These are phyloP conservation scores for Torymus tubicola DNA, from an alignment of 2,888 invertebrate species.

Conservation along the genomic window DNA sequence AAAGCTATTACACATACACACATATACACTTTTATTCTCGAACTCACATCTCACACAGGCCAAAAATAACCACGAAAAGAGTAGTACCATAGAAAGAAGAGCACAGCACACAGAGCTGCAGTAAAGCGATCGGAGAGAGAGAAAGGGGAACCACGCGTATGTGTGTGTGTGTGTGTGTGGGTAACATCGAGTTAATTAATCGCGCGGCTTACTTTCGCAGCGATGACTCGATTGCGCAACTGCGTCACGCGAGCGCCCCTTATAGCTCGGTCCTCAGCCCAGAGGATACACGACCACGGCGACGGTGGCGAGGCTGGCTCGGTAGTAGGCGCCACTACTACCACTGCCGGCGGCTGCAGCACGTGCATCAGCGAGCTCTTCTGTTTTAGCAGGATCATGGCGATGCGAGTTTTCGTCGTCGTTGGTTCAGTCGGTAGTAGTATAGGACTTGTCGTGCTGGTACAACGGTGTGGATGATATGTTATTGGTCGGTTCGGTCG, in stretches of 20 bases:
- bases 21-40: too few relatives aligned
- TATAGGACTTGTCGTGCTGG: too few relatives aligned
- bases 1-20: too few relatives aligned
- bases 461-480: too few relatives aligned
- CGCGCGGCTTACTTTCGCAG: slow-evolving; percentile 63
- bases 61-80: too few relatives aligned
- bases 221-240: slow-evolving; percentile 63
- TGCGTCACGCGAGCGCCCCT: slow-evolving; percentile 61
- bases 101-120: too few relatives aligned
- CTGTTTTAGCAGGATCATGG: slow-evolving; percentile 71
- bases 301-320: slow-evolving; percentile 76
- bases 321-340: slow-evolving; percentile 73
- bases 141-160: too few relatives aligned
- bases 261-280: slow-evolving; percentile 63
- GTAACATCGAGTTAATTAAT: slow-evolving; percentile 21
- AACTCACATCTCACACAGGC: too few relatives aligned
- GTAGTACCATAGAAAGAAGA: too few relatives aligned
- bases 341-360: slow-evolving; percentile 69
- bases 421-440: neutral
- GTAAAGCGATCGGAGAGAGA: too few relatives aligned
- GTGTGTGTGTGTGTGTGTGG: too few relatives aligned
- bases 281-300: slow-evolving; percentile 77
- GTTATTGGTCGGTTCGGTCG: too few relatives aligned
- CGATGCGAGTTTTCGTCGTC: neutral
- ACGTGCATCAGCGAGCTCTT: slow-evolving; percentile 72